Base-by-base conservation (phyloP, 2,888 invertebrate species). In the Tricholauxania praeusta region DNA sequence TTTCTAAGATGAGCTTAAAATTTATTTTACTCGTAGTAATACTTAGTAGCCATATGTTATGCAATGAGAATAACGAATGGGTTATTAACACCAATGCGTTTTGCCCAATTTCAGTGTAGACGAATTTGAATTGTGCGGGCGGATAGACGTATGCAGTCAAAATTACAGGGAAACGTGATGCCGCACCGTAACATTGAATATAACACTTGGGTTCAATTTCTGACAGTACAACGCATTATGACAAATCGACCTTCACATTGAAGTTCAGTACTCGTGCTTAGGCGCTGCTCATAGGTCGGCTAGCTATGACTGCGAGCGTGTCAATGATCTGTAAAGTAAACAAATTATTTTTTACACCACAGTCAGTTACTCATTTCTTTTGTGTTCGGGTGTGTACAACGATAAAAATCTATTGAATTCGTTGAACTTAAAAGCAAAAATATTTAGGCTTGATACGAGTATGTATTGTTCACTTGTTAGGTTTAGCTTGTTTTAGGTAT, bases 231-330 rank as follows among this genome's bases (percentile, higher is more conserved):
- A 32, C n/a, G n/a, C 55, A 55, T 48, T n/a, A 4, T 22, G 19
- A 39, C 39, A 14, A 17, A 19, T 17, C 75, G 79, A 79, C 79
- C 79, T 79, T 79, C 78, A 79, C 78, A 79, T 79, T 79, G 78
- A 78, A 78, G 78, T 75, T 53, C 70, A 74, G n/a, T 15, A 39
- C 39, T 39, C 10, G 39, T 39, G 39, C 39, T 28, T 39, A 66
- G 52, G 66, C 17, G 55, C 66, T 53, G 53, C 39, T 39, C 32
- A 5, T 12, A 60, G 15, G 15, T 15, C 22, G 59, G 12, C 10
- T 19, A 57, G 57, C 2, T 14, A 15, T 19, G 57, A 57, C 57
- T 6, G 48, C 48, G 63, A 48, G 48, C 17, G 47, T 39, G 47
- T 47, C 62, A 62, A 62, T 47, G 62, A 39, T 47, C 47, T 17